phyloP scores from a whole-genome alignment of 2,888 invertebrate genomes.

The Sussaba pulchella region DNA sequence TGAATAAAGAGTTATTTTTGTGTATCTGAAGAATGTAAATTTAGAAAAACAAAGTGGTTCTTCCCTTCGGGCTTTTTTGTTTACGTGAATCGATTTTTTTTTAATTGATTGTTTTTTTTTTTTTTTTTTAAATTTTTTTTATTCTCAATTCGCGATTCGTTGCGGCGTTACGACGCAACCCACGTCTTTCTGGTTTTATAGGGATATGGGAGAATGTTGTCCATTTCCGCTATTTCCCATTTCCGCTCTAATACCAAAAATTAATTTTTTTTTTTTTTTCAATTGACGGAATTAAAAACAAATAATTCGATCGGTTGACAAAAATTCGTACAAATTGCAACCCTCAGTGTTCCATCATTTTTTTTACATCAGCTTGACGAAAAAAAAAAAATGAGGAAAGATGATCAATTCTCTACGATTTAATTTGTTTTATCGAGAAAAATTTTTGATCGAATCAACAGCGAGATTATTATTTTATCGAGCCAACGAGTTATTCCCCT shows the following conservation, averaged over 20 bases:
- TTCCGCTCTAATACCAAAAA: too few species aligned
- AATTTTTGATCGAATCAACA: neutral
- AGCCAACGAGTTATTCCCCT: conserved; percentile 34
- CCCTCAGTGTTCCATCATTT: neutral
- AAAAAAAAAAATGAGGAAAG: too few species aligned
- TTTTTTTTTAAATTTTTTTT: too few species aligned
- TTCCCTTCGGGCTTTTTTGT: conserved; percentile 71
- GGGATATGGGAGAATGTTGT: conserved; percentile 6
- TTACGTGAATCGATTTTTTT: conserved; percentile 1
- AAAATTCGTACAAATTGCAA: neutral
- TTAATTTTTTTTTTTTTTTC: neutral
- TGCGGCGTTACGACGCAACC: neutral
- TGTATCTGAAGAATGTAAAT: conserved; percentile 41
- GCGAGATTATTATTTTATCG: conserved; percentile 6
- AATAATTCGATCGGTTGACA: neutral
- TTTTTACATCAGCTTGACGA: neutral
- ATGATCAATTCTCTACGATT: too few species aligned
- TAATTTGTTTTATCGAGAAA: neutral
- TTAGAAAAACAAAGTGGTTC: conserved; percentile 71
- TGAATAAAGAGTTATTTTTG: conserved; percentile 77
- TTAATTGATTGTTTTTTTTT: neutral
- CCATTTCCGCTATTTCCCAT: too few species aligned
- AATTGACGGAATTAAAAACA: neutral
- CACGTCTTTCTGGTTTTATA: neutral
- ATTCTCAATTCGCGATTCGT: too few species aligned